These are phyloP conservation scores for Gallinago undulata DNA, from an alignment of 2,113 vertebrate species.

Conservation along the genomic window DNA sequence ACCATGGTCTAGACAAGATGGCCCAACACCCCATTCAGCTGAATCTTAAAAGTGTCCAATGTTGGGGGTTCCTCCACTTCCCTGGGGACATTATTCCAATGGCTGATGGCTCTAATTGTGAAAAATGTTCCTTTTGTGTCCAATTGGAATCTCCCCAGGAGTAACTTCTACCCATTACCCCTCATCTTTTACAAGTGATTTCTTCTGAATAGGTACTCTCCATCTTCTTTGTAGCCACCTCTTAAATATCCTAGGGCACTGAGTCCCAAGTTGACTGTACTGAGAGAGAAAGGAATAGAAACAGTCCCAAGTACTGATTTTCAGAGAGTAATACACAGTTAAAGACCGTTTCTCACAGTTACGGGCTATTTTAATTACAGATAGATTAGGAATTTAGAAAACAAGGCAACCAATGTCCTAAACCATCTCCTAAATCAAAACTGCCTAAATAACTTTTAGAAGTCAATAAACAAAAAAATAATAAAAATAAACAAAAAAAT, in stretches of 20 bases:
- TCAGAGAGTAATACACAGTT: background rate
- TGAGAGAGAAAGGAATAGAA: background rate
- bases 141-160: background rate
- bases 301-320: background rate
- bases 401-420: background rate
- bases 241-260: background rate
- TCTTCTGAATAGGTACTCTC: background rate
- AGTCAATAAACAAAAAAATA: background rate
- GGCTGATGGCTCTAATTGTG: background rate
- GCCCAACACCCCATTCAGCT: background rate
- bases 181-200: background rate
- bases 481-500: background rate
- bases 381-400: background rate
- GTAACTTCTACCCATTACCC: background rate
- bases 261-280: background rate
- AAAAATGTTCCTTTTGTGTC: background rate
- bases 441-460: background rate
- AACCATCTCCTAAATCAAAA: background rate
- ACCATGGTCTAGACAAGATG: background rate
- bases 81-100: background rate
- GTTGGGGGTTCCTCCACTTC: background rate
- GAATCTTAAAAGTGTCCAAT: background rate
- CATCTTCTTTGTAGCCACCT: background rate
- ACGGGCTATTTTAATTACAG: background rate
- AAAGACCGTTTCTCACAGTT: background rate